Conservation (phyloP, 2,797 vertebrate genomes). For the Hippopotamyrus pictus region DNA sequence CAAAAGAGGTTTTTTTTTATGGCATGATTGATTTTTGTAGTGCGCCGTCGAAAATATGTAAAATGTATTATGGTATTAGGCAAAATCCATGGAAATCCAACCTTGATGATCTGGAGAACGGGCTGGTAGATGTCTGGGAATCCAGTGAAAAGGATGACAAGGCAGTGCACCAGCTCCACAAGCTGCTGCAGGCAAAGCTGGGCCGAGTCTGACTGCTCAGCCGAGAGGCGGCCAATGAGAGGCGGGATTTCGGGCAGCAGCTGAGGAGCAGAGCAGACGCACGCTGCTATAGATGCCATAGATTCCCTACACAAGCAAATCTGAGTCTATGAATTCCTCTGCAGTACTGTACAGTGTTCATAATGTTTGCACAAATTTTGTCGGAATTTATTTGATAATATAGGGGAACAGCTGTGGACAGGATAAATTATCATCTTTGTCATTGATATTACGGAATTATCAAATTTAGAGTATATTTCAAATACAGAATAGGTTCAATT, state of each 20-base stretch:
- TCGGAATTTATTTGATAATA: not conserved
- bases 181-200: conserved; percentile 61
- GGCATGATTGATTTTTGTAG: not conserved
- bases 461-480: not conserved
- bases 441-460: not conserved
- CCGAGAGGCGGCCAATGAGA: conserved; percentile 59
- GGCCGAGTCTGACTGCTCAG: conserved; percentile 65
- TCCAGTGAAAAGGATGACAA: conserved; percentile 72
- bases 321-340: not conserved
- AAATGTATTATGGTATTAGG: not conserved
- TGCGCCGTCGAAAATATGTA: not conserved
- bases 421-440: not conserved
- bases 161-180: conserved; percentile 66
- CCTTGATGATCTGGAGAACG: conserved; percentile 65
- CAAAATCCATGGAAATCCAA: conserved; percentile 34
- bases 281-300: not conserved
- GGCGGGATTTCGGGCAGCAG: conserved; percentile 65
- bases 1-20: not conserved
- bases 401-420: not conserved
- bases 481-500: not conserved
- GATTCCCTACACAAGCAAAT: not conserved
- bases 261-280: conserved; percentile 35
- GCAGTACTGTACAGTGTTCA: not conserved
- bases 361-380: not conserved
- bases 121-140: conserved; percentile 72